phyloP scores from a whole-genome alignment of 2,797 vertebrate species.

The Scarus forsteni region DNA sequence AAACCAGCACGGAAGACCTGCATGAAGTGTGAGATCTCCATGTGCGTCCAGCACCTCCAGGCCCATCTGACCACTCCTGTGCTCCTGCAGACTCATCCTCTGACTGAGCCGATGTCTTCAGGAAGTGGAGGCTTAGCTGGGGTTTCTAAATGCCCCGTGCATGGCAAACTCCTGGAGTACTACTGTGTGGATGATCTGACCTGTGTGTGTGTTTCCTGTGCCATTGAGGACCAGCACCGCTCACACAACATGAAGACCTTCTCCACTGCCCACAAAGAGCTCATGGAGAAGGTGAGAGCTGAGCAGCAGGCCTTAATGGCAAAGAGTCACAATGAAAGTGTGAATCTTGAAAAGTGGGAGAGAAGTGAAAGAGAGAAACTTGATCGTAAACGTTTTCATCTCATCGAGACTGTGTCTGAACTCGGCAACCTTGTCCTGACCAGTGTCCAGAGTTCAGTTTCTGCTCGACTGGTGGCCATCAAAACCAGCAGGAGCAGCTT shows the following conservation, averaged over 20 bases:
- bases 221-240: slow-evolving; percentile 75
- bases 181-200: slow-evolving; percentile 75
- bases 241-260: slow-evolving; percentile 78
- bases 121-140: slow-evolving; percentile 1
- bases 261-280: slow-evolving; percentile 70
- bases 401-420: slow-evolving; percentile 49
- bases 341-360: slow-evolving; percentile 67
- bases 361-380: slow-evolving; percentile 55
- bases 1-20: slow-evolving; percentile 75
- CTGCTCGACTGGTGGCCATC: slow-evolving; percentile 61
- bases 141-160: slow-evolving; percentile 63
- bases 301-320: slow-evolving; percentile 41
- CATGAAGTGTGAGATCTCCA: slow-evolving; percentile 82
- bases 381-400: slow-evolving; percentile 20
- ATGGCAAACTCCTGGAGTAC: slow-evolving; percentile 76
- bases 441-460: slow-evolving; percentile 64
- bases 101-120: slow-evolving; percentile 68
- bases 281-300: slow-evolving; percentile 49
- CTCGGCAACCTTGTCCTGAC: slow-evolving; percentile 53
- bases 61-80: slow-evolving; percentile 73
- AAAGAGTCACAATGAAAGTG: not conserved
- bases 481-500: slow-evolving; percentile 58
- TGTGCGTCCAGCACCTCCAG: slow-evolving; percentile 78
- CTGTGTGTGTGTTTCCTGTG: slow-evolving; percentile 74
- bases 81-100: slow-evolving; percentile 71